Base-by-base conservation (phyloP, 2,797 vertebrate species). In the Myotis daubentonii region DNA sequence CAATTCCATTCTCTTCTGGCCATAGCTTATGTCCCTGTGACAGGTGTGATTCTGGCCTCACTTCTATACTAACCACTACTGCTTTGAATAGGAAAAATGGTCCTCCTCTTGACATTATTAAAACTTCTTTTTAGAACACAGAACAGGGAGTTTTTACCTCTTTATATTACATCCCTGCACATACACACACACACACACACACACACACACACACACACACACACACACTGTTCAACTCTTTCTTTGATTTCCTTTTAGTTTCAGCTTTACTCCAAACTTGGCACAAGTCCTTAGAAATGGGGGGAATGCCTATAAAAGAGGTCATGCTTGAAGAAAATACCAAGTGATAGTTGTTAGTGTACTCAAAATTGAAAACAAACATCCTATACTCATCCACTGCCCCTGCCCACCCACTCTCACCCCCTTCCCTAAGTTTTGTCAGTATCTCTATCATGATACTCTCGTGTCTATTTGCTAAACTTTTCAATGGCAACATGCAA, bases 241-340 rank as follows among this genome's bases (percentile, higher is more conserved):
- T 86, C 57, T 78, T 17, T 71, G 44, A 74, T 16, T 68, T 91
- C n/a, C 60, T 68, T 71, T 78, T 11, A 20, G 9, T 75, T 89
- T 89, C 60, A 87, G 5, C 49, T 75, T 95, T 44, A 76, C 28
- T 76, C 25, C 6, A 81, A 68, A 87, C 28, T 94, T 94, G 89
- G 25, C 25, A n/a, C 55, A 85, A 38, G 23, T 9, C 4, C 53
- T 72, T 90, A 19, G 23, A 55, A 94, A 68, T 55, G 10, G 16
- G 44, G 10, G 8, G 41, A 53, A 76, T 23, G 30, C 1, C 38
- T 16, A 10, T n/a, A n/a, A 44, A 68, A 84, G 16, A 82, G 16
- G 11, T n/a, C 85, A 36, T 25, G 16, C 53, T 70, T 88, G 62
- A 94, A 96, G 74, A 57, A 89, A 94, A 57, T 47, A 41, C 16